Conservation (phyloP, 2,888 invertebrate species). For the Sussaba pulchella region DNA sequence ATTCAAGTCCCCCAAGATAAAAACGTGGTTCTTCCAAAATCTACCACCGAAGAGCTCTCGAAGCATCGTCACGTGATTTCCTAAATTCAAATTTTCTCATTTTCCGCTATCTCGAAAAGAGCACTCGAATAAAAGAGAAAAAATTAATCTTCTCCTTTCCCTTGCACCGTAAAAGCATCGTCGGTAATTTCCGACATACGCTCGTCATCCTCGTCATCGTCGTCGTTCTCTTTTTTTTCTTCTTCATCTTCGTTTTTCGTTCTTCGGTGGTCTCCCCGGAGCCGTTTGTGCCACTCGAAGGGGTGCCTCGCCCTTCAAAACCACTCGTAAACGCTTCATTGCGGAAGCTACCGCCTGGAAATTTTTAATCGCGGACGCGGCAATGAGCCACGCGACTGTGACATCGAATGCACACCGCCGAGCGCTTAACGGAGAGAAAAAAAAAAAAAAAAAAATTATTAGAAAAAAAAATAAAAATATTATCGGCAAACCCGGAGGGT, state of each 20-base stretch:
- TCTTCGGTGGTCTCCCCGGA: slow-evolving; percentile 30
- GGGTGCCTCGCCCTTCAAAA: slow-evolving; percentile 29
- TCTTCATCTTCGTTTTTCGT: neutral
- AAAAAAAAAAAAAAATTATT: slow-evolving; percentile 47
- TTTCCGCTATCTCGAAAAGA: neutral
- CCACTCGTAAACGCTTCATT: slow-evolving; percentile 66
- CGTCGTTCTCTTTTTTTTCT: slow-evolving; percentile 9
- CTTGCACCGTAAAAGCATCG: neutral
- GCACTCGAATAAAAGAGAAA: slow-evolving; percentile 3
- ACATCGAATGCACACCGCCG: slow-evolving; percentile 1
- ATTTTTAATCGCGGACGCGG: slow-evolving; percentile 69
- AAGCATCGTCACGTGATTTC: too few species aligned
- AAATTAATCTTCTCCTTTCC: neutral
- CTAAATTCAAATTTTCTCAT: neutral
- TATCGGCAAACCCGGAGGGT: neutral
- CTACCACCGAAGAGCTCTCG: too few species aligned
- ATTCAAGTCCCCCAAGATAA: too few species aligned
- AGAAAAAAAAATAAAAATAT: slow-evolving; percentile 30
- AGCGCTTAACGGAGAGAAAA: slow-evolving; percentile 31
- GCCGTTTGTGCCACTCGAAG: slow-evolving; percentile 53
- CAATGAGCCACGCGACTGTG: slow-evolving; percentile 38
- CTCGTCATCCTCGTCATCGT: neutral
- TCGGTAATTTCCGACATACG: neutral
- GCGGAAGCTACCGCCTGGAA: slow-evolving; percentile 64
- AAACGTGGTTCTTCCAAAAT: too few species aligned